Evolutionary conservation across 2,888 invertebrate genomes (phyloP).

Genomic region (Clostera curtula): DNA sequence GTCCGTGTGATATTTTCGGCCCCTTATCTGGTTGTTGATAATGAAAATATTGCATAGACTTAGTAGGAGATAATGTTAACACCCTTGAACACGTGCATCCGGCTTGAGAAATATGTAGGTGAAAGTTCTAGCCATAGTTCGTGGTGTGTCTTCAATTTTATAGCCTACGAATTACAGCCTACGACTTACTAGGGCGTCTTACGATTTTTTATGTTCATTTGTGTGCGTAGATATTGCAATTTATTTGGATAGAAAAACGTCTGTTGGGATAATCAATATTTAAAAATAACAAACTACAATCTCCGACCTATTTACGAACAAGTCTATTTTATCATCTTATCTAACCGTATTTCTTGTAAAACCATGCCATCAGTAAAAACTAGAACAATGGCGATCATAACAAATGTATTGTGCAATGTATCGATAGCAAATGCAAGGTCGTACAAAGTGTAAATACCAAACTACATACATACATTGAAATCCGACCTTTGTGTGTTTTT

Average conservation of each 20-base stretch:
- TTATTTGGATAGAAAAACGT: no score
- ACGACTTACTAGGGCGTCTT: no score
- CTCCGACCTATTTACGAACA: background rate
- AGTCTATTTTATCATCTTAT: background rate
- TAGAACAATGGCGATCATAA: conserved; percentile 10
- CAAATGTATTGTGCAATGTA: conserved; percentile 22
- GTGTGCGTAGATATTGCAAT: no score
- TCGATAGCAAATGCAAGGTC: conserved; percentile 26
- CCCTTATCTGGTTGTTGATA: conserved; percentile 22
- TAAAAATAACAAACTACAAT: no score
- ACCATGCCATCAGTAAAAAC: conserved; percentile 7
- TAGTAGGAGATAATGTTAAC: conserved; percentile 7
- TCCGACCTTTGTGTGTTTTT: conserved; percentile 13
- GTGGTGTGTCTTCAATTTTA: background rate
- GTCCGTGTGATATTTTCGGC: conserved; percentile 33
- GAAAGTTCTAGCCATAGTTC: background rate
- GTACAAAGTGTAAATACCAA: no score
- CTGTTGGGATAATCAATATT: no score
- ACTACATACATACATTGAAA: conserved; percentile 22
- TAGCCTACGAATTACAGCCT: no score
- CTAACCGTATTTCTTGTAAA: background rate
- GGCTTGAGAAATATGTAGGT: background rate
- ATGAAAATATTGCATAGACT: conserved; percentile 9
- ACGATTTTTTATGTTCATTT: no score
- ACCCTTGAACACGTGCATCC: conserved; percentile 9